phyloP scores from a whole-genome alignment of 2,797 vertebrate genomes.

The Enteromius anoplus region DNA sequence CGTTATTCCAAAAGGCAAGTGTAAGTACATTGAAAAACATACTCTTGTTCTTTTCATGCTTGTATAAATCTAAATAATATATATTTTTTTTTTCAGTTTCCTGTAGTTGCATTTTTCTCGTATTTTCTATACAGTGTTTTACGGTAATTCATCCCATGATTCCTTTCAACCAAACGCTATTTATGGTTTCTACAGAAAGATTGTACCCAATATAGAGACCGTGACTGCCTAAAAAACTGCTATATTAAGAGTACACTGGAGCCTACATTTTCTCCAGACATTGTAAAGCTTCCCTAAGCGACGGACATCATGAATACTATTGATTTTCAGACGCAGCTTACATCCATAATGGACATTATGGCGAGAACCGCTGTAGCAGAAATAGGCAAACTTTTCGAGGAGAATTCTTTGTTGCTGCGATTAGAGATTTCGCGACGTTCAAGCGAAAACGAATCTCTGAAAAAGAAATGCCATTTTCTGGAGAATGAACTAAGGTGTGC shows the following conservation, averaged over 20 bases:
- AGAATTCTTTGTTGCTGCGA: slow-evolving; percentile 75
- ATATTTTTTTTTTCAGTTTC: not conserved
- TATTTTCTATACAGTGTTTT: slow-evolving; percentile 34
- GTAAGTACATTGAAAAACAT: not conserved
- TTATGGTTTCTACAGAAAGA: slow-evolving; percentile 30
- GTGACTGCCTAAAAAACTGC: not conserved
- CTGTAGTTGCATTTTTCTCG: not conserved
- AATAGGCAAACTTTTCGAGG: slow-evolving; percentile 78
- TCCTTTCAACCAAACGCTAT: slow-evolving; percentile 23
- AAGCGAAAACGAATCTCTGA: slow-evolving; percentile 78
- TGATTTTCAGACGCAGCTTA: slow-evolving; percentile 74
- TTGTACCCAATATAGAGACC: not conserved
- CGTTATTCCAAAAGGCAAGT: not conserved
- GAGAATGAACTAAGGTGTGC: slow-evolving; percentile 77
- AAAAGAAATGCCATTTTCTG: slow-evolving; percentile 74
- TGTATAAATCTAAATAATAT: not conserved
- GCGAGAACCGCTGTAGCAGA: slow-evolving; percentile 76
- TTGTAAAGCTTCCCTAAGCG: not conserved
- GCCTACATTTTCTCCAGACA: not conserved
- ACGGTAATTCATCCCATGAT: slow-evolving; percentile 60
- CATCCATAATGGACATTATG: slow-evolving; percentile 75
- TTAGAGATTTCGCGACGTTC: slow-evolving; percentile 75
- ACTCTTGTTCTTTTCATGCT: not conserved
- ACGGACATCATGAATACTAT: not conserved
- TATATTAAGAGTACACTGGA: not conserved